phyloP scores from a whole-genome alignment of 2,797 vertebrate genomes.

The Mergus octosetaceus region DNA sequence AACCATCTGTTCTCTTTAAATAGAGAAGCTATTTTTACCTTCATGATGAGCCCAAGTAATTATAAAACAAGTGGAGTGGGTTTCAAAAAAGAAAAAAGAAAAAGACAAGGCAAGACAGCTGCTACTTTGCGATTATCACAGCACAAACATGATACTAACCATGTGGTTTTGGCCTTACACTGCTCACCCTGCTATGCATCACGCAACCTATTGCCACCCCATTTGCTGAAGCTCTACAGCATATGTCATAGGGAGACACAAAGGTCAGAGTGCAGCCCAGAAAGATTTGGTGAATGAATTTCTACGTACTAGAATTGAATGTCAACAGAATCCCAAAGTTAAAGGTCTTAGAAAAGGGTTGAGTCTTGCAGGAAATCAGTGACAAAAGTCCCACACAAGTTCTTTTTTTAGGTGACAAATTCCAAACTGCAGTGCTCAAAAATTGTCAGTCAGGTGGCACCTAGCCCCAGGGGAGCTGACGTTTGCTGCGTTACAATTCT shows the following conservation, averaged over 20 bases:
- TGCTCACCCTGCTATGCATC: background rate
- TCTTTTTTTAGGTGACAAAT: slow-evolving; percentile 2
- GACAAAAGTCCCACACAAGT: background rate
- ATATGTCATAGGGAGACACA: background rate
- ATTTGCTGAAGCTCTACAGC: background rate
- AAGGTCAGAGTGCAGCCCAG: background rate
- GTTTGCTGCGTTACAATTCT: slow-evolving; percentile 37
- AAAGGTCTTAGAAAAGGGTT: slow-evolving; percentile 17
- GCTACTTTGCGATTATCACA: slow-evolving; percentile 37
- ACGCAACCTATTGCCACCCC: background rate
- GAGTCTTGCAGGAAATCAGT: background rate
- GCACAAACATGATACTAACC: slow-evolving; percentile 29
- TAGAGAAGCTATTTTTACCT: slow-evolving; percentile 72
- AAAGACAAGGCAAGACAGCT: slow-evolving; percentile 59
- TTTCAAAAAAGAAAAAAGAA: slow-evolving; percentile 57
- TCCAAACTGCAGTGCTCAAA: slow-evolving; percentile 17
- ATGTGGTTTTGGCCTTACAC: background rate
- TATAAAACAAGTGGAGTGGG: slow-evolving; percentile 64
- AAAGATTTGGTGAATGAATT: background rate
- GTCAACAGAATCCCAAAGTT: slow-evolving; percentile 1
- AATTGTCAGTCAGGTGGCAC: slow-evolving; percentile 36
- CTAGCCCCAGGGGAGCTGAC: slow-evolving; percentile 17
- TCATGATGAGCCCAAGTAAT: slow-evolving; percentile 45
- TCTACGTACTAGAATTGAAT: background rate
- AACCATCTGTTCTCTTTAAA: slow-evolving; percentile 76